Conservation (phyloP, 2,113 vertebrate species). For the Atractosteus spatula region DNA sequence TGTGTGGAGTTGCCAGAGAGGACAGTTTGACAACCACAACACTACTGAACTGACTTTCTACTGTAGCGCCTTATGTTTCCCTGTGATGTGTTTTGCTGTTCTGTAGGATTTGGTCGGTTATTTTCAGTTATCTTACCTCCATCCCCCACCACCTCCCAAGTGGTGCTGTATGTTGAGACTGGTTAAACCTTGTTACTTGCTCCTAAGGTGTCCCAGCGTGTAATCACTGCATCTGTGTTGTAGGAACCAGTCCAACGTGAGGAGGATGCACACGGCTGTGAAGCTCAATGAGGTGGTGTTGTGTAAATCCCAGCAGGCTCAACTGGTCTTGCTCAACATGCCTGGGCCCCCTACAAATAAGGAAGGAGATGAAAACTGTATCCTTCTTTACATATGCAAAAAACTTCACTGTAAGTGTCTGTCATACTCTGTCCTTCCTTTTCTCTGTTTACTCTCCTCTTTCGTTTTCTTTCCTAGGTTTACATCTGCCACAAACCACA, state of each 20-base stretch:
- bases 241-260: slow-evolving; percentile 92
- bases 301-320: slow-evolving; percentile 85
- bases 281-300: slow-evolving; percentile 89
- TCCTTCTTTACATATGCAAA: slow-evolving; percentile 60
- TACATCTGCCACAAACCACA: too few species aligned
- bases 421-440: too few species aligned
- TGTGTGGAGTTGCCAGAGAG: background rate
- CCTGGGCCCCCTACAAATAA: slow-evolving; percentile 86
- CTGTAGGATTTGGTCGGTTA: background rate
- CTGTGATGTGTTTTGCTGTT: background rate
- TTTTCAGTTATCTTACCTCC: too few species aligned
- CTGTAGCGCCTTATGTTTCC: background rate
- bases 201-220: background rate
- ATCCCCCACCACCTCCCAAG: background rate
- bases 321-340: slow-evolving; percentile 94
- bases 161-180: background rate
- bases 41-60: too few species aligned
- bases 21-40: too few species aligned
- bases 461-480: too few species aligned
- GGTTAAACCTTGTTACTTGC: background rate
- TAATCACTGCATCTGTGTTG: background rate
- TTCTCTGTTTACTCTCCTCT: too few species aligned
- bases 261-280: slow-evolving; percentile 94
- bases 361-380: slow-evolving; percentile 96
- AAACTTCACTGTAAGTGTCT: too few species aligned